Base-by-base conservation (phyloP, 2,797 vertebrate genomes). In the Holocentrus rufus region DNA sequence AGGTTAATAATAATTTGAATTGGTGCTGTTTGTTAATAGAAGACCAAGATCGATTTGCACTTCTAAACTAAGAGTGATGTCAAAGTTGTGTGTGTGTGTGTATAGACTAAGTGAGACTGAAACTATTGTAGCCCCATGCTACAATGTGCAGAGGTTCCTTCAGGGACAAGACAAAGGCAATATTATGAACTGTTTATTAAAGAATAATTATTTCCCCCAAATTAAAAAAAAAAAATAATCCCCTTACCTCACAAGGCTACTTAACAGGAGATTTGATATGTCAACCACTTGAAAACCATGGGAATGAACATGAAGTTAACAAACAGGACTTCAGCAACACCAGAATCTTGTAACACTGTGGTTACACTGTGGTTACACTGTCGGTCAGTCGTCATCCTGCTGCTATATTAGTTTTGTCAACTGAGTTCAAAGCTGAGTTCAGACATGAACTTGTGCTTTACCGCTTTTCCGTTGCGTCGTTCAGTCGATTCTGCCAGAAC, bases 131-230 rank as follows among this genome's bases (percentile, higher is more conserved):
- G 34, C 34, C 34, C 34, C 7, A 36, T 1, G 13, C 39, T 42
- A 42, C 25, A 13, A 2, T 14, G 39, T 42, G 11, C n/a, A 31
- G 10, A 67, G 10, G 27, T 30, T 20, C 69, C 56, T 63, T 49
- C 14, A 27, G 22, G 46, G 20, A 56, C 31, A 20, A 18, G 52
- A 9, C 36, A n/a, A 64, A 65, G 17, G 15, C 30, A 73, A 52
- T 13, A 77, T 78, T 89, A 83, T 59, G 60, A 83, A 86, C 72
- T 76, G 69, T 90, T 92, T 90, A 89, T 85, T 92, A 84, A 71
- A 83, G 68, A 80, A 80, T 53, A 80, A 39, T 7, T 20, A 80
- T 59, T 76, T 44, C 50, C 65, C 65, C 64, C 44, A 31, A 80
- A 74, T 60, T 55, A 66, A 34, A 25, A 34, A 55, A 69, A 53